These are phyloP conservation scores for Zaprionus capensis DNA, from an alignment of 1,140 invertebrate genomes.

Conservation along the genomic window DNA sequence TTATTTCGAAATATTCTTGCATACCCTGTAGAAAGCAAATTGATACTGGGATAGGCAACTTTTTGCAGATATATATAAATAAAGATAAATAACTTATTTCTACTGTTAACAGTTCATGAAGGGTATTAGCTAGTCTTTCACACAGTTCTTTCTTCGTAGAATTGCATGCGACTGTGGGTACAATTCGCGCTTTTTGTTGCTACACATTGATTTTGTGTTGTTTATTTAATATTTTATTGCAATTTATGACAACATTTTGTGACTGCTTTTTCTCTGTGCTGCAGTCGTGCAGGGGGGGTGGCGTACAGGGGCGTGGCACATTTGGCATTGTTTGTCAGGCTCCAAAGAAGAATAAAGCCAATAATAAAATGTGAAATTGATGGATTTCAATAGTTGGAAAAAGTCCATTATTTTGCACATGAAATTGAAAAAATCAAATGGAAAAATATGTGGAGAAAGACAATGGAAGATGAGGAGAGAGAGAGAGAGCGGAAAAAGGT, in stretches of 20 bases:
- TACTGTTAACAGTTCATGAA: not conserved
- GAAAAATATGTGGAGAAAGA: not conserved
- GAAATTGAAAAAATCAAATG: not conserved
- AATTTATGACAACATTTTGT: constrained; percentile 28
- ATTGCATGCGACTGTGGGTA: not conserved
- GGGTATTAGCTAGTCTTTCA: not conserved
- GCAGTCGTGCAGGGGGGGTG: not conserved
- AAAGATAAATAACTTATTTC: too few species aligned
- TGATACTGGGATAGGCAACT: not conserved
- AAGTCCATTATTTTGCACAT: constrained; percentile 5
- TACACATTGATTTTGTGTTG: constrained; percentile 17
- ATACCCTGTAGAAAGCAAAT: not conserved
- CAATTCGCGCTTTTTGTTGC: not conserved
- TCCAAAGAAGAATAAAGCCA: constrained; percentile 13
- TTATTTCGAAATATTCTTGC: not conserved
- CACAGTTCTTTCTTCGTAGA: not conserved
- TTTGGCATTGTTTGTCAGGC: constrained; percentile 15
- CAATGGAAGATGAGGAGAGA: not conserved
- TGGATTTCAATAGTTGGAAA: constrained; percentile 24
- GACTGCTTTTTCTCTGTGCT: not conserved
- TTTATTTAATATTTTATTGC: constrained; percentile 32
- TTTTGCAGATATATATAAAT: too few species aligned
- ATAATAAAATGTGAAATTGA: constrained; percentile 39
- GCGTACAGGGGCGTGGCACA: constrained; percentile 5
- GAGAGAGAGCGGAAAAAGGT: not conserved